These are phyloP conservation scores for Raja brachyura DNA, from an alignment of 2,113 vertebrate genomes.

Conservation along the genomic window DNA sequence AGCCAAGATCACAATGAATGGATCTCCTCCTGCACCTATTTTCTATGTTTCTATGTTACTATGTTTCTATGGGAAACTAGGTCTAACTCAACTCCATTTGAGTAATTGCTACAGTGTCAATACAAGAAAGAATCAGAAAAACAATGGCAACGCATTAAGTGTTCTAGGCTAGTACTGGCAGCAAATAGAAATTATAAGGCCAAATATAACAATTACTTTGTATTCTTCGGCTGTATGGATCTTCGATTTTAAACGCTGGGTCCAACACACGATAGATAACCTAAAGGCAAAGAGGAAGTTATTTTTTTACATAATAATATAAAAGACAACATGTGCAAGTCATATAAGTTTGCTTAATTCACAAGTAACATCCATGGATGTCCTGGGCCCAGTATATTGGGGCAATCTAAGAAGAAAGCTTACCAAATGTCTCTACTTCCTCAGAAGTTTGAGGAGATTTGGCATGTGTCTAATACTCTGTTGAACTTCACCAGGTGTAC, in stretches of 20 bases:
- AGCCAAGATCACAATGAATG: too few relatives aligned
- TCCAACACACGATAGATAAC: constrained; percentile 93
- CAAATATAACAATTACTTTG: constrained; percentile 68
- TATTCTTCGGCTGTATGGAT: constrained; percentile 89
- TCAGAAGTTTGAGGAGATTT: too few relatives aligned
- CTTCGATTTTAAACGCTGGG: constrained; percentile 86
- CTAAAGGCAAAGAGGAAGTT: constrained; percentile 53
- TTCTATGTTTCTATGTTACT: too few relatives aligned
- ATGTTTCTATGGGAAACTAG: too few relatives aligned
- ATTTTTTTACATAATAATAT: background rate
- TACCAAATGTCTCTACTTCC: too few relatives aligned
- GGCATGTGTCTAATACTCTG: too few relatives aligned
- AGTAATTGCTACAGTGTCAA: background rate
- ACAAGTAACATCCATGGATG: background rate
- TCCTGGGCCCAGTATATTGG: too few relatives aligned
- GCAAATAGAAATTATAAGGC: background rate
- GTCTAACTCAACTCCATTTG: background rate
- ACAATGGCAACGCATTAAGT: background rate
- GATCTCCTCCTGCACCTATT: too few relatives aligned
- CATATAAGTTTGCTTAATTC: background rate
- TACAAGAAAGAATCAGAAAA: background rate
- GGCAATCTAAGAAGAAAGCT: too few relatives aligned
- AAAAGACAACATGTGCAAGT: background rate
- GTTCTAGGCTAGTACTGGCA: background rate
- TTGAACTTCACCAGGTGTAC: too few relatives aligned